Conservation (phyloP, 2,888 invertebrate species). For the Sepiola atlantica region DNA sequence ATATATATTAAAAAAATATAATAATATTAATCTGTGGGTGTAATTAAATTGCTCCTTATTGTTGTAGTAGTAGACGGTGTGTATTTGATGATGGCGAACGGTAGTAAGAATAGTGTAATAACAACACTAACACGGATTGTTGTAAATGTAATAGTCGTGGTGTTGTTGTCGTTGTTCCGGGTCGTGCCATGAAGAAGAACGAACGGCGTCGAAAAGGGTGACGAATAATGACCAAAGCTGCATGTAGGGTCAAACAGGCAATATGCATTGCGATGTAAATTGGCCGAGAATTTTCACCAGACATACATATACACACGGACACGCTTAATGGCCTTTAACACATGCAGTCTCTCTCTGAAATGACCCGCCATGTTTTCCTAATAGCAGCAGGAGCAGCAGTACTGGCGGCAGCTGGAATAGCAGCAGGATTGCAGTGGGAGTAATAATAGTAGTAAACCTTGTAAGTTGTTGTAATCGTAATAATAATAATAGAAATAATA, state of each 20-base stretch:
- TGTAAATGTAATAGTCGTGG: background rate
- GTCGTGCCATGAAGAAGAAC: background rate
- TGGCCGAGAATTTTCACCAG: background rate
- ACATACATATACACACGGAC: slow-evolving; percentile 38
- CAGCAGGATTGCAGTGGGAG: background rate
- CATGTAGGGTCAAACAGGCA: background rate
- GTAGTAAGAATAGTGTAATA: background rate
- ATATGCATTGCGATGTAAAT: slow-evolving; percentile 43
- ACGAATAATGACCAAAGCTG: background rate
- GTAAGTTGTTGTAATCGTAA: background rate
- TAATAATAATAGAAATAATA: background rate
- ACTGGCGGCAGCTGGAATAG: slow-evolving; percentile 5
- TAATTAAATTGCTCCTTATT: background rate
- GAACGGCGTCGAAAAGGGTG: background rate
- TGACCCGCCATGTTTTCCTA: slow-evolving; percentile 41
- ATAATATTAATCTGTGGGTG: too few relatives aligned
- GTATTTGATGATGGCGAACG: background rate
- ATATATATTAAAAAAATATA: too few relatives aligned
- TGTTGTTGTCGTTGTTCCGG: background rate
- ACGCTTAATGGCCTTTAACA: slow-evolving; percentile 37
- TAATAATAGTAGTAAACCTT: background rate
- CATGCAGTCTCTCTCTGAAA: slow-evolving; percentile 37
- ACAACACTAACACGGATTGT: background rate
- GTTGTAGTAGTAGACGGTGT: background rate
- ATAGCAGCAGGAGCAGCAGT: slow-evolving; percentile 4